Base-by-base conservation (phyloP, 2,797 vertebrate genomes). In the Australoheros facetus region DNA sequence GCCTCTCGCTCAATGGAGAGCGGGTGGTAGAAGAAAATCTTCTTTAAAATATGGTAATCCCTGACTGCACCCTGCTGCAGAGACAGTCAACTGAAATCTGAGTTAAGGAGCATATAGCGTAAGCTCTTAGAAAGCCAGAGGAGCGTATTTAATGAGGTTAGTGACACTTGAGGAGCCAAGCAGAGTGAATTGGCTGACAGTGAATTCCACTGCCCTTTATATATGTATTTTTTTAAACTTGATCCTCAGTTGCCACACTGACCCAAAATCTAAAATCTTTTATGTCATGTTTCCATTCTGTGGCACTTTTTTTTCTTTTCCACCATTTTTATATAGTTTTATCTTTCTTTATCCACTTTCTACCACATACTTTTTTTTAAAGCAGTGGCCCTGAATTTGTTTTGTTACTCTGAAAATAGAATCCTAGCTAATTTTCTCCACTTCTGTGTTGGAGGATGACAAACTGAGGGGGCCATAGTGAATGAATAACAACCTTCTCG, bases 11-110 rank as follows among this genome's bases (percentile, higher is more conserved):
- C 85, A 88, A 80, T 91, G 77, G 76, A 80, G 82, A 82, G 82
- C 81, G 87, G 75, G 85, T 62, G 86, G 82, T 80, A 19, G 83
- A 81, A 81, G 91, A 85, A 69, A 91, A 90, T 93, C 91, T 90
- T 82, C 87, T 88, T 89, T 92, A 93, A 95, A 94, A 89, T 94
- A 95, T 95, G 94, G 84, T 94, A 94, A 95, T 95, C 94, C 93
- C 79, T 59, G 71, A 81, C 85, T 89, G 89, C 86, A 74, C 59
- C 58, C 51, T 12, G 86, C 81, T 56, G 77, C 86, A 88, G 74
- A 92, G 88, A 91, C 90, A 87, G 89, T 89, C 87, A 60, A 83
- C 91, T 91, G 86, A 84, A 92, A 89, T 90, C 87, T 87, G 87
- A 91, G 92, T 91, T 93, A 88, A 93, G 92, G 85, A 92, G 89